Conservation (phyloP, 2,888 invertebrate species). For the Diloba caeruleocephala region DNA sequence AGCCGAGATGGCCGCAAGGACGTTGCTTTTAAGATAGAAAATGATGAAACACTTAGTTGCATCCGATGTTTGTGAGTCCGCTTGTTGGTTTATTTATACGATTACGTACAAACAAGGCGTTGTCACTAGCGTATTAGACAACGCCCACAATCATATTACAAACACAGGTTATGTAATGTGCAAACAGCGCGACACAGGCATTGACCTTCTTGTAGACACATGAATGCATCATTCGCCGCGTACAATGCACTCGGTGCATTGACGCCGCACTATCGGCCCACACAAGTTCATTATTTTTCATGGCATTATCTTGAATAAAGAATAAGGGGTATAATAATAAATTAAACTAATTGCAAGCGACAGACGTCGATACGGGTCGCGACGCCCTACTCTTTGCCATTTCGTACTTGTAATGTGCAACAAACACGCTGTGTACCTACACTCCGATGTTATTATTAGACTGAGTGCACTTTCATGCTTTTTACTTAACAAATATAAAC, state of each 20-base stretch:
- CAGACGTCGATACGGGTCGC: conserved; percentile 36
- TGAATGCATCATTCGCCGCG: conserved; percentile 82
- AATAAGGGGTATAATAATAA: conserved; percentile 63
- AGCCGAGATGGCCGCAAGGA: conserved; percentile 79
- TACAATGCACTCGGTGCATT: conserved; percentile 80
- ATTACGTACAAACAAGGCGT: conserved; percentile 30
- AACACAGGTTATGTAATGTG: conserved; percentile 80
- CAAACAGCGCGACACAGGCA: conserved; percentile 75
- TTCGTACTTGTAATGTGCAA: conserved; percentile 36
- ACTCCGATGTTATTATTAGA: conserved; percentile 44
- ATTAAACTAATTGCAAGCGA: conserved; percentile 53
- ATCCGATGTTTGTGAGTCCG: conserved; percentile 27
- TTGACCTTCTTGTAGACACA: conserved; percentile 82
- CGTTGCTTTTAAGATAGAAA: conserved; percentile 76
- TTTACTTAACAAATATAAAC: conserved; percentile 18
- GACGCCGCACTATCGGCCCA: conserved; percentile 79
- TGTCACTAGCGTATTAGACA: conserved; percentile 59
- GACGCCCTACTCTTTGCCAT: conserved; percentile 45
- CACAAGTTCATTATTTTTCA: conserved; percentile 78
- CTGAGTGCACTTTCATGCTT: conserved; percentile 16
- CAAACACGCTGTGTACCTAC: conserved; percentile 28
- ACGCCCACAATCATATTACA: conserved; percentile 71
- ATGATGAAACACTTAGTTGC: conserved; percentile 66
- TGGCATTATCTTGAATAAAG: conserved; percentile 71
- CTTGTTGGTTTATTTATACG: conserved; percentile 26